Percentiles rank a stretch among this genome's conserved stretches.
Conservation (phyloP, 2,113 vertebrate genomes). For the Clarias gariepinus region DNA sequence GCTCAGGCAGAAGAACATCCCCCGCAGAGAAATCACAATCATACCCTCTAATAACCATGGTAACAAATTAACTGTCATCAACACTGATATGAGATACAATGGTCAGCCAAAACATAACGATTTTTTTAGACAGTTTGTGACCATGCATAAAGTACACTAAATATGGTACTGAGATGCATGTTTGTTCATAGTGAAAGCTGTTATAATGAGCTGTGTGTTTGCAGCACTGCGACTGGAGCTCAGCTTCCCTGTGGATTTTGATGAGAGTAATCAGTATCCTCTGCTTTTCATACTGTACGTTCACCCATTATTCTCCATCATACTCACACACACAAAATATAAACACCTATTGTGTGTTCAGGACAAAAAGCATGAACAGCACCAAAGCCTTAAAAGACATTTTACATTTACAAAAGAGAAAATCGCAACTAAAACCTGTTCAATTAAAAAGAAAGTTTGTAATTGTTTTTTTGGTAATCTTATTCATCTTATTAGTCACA, state of each 20-base stretch:
- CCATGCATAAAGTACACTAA: not conserved
- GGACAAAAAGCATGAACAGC: not conserved
- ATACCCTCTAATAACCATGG: slow-evolving; percentile 65
- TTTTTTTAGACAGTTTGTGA: not conserved
- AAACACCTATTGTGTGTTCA: not conserved
- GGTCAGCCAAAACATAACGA: not conserved
- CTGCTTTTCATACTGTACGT: slow-evolving; percentile 71
- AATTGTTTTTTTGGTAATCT: not conserved
- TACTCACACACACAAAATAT: slow-evolving; percentile 1
- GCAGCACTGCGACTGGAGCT: slow-evolving; percentile 69
- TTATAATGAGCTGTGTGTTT: slow-evolving; percentile 38
- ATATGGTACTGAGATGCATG: not conserved
- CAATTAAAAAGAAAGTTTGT: not conserved
- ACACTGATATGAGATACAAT: slow-evolving; percentile 16
- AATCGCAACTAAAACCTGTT: not conserved
- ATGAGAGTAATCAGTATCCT: slow-evolving; percentile 64
- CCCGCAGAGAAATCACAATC: slow-evolving; percentile 62
- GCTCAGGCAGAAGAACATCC: slow-evolving; percentile 56
- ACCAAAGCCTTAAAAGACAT: not conserved
- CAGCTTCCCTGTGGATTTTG: slow-evolving; percentile 64
- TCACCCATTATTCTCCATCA: slow-evolving; percentile 10
- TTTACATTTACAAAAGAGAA: not conserved
- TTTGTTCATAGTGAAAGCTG: slow-evolving; percentile 10
- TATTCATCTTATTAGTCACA: not conserved
- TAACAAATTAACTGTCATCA: slow-evolving; percentile 43